Evolutionary conservation across 2,797 vertebrate genomes (phyloP), one percentile per base, ranked within the genome.

Genomic region (Sebastes kiyomatsui): DNA sequence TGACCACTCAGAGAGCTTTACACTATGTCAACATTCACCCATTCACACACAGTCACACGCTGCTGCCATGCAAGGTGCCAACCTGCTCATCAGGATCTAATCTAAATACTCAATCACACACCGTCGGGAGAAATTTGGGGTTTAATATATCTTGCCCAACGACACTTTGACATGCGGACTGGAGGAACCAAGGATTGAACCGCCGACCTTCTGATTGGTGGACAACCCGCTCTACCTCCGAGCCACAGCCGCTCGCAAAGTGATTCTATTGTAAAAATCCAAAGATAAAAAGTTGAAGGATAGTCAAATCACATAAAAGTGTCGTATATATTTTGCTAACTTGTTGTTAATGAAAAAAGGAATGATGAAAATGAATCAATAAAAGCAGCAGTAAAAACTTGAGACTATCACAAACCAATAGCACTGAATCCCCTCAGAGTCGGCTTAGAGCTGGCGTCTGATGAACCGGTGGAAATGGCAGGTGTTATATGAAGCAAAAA

Each of bases 401-500:
- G 35, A 73, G 67, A 74, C 67, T 4, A 76, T 75, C 68, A 82
- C 81, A 82, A 83, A 86, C 79, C 84, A 88, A 88, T 89, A 77
- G 85, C 4, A 27, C 10, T 18, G 55, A 84, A 81, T 91, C 90
- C 80, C 91, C 22, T 78, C 33, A 75, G 88, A 92, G 70, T 65
- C 20, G 5, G 55, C 64, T 70, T 33, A 32, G 77, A 86, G 86
- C 59, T 23, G 59, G 32, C 42, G 79, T 88, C 88, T 83, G 87
- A 90, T 88, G 60, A 82, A 81, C 38, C 3, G 72, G 71, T 91
- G 90, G 88, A 92, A 92, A 91, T 89, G 85, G 82, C 93, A 93
- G 91, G 81, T 92, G 94, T 92, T 90, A 83, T 85, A 90, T 87
- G 90, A 88, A 81, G 87, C 75, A 85, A 88, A 89, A 83, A 87